Conservation (phyloP, 2,797 vertebrate genomes). For the Apogon hyalosoma region DNA sequence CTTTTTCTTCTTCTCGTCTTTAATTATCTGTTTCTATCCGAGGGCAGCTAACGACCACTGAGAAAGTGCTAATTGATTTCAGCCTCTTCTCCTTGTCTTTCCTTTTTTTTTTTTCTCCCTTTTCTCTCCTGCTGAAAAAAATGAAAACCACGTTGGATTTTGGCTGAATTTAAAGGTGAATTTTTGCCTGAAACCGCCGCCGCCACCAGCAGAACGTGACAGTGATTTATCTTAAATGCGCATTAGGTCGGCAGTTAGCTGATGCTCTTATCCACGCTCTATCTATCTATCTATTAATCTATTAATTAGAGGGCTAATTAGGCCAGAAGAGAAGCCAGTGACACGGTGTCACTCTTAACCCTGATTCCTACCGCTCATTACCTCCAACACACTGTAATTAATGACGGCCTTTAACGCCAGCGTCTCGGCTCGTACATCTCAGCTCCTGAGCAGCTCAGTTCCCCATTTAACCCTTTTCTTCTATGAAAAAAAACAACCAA, state of each 20-base stretch:
- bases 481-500: no score
- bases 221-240: slow-evolving; percentile 56
- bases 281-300: slow-evolving; percentile 78
- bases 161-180: slow-evolving; percentile 3
- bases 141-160: not conserved
- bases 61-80: slow-evolving; percentile 84
- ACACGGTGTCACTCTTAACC: slow-evolving; percentile 70
- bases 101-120: slow-evolving; percentile 34
- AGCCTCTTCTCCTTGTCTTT: slow-evolving; percentile 54
- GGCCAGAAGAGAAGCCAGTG: slow-evolving; percentile 80
- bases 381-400: slow-evolving; percentile 63
- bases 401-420: slow-evolving; percentile 53
- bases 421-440: slow-evolving; percentile 46
- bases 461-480: no score
- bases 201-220: not conserved
- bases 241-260: slow-evolving; percentile 63
- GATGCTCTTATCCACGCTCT: slow-evolving; percentile 66
- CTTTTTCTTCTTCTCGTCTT: slow-evolving; percentile 32
- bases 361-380: slow-evolving; percentile 67
- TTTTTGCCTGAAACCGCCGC: slow-evolving; percentile 24
- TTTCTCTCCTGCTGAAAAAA: slow-evolving; percentile 15
- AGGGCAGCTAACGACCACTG: slow-evolving; percentile 84
- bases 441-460: no score
- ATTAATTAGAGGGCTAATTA: slow-evolving; percentile 88
- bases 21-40: slow-evolving; percentile 86